A percentile compares a stretch with the other conserved stretches of the same genome.
phyloP scores from a whole-genome alignment of 2,888 invertebrate genomes.

The Parnassius orleans region DNA sequence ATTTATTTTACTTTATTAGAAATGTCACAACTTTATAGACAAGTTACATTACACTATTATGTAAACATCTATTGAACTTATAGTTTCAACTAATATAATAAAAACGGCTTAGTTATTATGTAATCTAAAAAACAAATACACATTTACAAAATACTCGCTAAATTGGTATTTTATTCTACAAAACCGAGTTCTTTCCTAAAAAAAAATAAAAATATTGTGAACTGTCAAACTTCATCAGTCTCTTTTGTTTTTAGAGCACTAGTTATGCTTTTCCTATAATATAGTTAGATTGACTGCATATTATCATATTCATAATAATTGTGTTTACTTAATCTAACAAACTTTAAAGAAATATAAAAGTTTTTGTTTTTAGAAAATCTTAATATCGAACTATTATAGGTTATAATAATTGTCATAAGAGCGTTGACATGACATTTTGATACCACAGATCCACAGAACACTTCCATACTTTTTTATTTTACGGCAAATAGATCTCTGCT shows the following conservation, averaged over 20 bases:
- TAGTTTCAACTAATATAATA: background rate
- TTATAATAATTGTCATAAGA: constrained; percentile 24
- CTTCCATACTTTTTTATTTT: too few species aligned
- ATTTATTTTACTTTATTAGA: background rate
- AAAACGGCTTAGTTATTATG: constrained; percentile 4
- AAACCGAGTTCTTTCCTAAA: background rate
- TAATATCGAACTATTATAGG: constrained; percentile 22
- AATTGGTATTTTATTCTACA: constrained; percentile 4
- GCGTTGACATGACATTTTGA: constrained; percentile 5
- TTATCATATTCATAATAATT: background rate
- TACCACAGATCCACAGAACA: too few species aligned
- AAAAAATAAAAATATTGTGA: constrained; percentile 9
- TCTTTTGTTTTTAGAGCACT: constrained; percentile 2
- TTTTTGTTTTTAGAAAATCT: constrained; percentile 18
- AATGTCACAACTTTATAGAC: constrained; percentile 10
- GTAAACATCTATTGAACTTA: constrained; percentile 17
- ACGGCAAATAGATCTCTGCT: too few species aligned
- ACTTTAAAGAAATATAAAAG: constrained; percentile 7
- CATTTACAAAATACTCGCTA: background rate
- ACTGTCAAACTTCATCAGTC: constrained; percentile 16
- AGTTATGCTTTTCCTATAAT: background rate
- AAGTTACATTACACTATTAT: constrained; percentile 21
- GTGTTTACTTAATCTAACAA: background rate
- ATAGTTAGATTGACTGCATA: background rate
- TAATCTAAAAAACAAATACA: background rate